Base-by-base conservation (phyloP, 1,140 invertebrate species). In the Cryptotermes secundus region DNA sequence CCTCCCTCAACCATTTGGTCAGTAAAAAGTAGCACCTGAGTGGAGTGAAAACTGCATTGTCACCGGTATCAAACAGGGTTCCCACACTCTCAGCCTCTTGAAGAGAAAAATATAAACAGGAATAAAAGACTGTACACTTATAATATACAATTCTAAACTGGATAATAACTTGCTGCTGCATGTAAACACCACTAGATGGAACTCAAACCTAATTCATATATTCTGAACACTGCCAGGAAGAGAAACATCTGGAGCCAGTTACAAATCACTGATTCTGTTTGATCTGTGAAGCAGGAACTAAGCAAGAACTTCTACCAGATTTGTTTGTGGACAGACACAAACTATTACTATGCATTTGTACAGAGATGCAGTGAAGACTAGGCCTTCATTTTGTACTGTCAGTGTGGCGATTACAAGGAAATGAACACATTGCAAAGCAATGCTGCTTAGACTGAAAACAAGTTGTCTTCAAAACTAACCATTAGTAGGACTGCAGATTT, bases 1-100 rank as follows among this genome's bases (percentile, higher is more conserved):
- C 22, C 26, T 1, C 26, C 59, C 59, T 65, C 26, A 49, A 49
- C 45, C 45, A 49, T 49, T 49, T 49, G 45, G 45, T 49, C 2
- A 65, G 24, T 65, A 65, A 65, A 65, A 65, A 65, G 22, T 65
- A n/a, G 59, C 59, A 65, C 59, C 59, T 65, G 59, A 65, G 59
- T 31, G n/a, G 59, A 31, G 26, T 65, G 59, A 65, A 65, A 65
- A 65, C 59, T 65, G 59, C 59, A 65, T 9, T 65, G 59, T 65
- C 59, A 31, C 7, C 19, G 26, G 59, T 26, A 65, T 65, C 59
- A 31, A 9, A 14, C 45, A 49, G 9, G 45, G 45, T 10, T 49
- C 45, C 59, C 26, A 14, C n/a, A 14, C 59, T 65, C 6, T 65
- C 12, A 9, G 24, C 59, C 59, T 65, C 26, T 65, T 31, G 59